These are phyloP conservation scores for Alouatta palliata DNA, from an alignment of 2,113 vertebrate species.

Conservation along the genomic window DNA sequence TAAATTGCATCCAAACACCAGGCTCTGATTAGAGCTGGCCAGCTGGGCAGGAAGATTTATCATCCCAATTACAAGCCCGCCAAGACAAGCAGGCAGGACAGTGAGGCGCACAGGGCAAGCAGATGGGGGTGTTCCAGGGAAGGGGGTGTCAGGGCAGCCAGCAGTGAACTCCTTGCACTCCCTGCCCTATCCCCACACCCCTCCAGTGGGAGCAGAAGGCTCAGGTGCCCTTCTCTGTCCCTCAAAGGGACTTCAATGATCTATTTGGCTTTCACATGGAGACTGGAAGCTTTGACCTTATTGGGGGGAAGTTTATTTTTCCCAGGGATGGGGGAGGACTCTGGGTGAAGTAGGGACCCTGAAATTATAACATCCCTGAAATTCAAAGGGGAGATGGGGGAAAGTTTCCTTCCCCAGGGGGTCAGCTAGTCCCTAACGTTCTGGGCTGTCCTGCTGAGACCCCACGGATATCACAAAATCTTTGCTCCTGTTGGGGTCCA, in stretches of 20 bases:
- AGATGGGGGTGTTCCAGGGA: neutral
- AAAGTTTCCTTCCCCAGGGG: neutral
- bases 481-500: neutral
- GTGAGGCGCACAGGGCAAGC: neutral
- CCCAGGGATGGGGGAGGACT: neutral
- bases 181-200: neutral
- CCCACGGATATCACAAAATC: neutral
- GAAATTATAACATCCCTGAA: neutral
- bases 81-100: conserved; percentile 16
- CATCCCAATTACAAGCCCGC: conserved; percentile 84
- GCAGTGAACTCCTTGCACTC: neutral
- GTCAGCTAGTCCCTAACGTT: neutral
- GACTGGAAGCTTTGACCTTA: neutral
- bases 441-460: neutral
- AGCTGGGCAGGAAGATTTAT: conserved; percentile 87
- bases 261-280: neutral
- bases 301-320: neutral
- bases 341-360: neutral
- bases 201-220: neutral
- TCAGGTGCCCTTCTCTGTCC: neutral
- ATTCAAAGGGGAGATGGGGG: neutral
- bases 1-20: conserved; percentile 81
- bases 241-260: neutral
- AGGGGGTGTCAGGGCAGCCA: neutral
- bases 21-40: conserved; percentile 84